These are phyloP conservation scores for Eucriotettix oculatus DNA, from an alignment of 2,888 invertebrate species.

Conservation along the genomic window DNA sequence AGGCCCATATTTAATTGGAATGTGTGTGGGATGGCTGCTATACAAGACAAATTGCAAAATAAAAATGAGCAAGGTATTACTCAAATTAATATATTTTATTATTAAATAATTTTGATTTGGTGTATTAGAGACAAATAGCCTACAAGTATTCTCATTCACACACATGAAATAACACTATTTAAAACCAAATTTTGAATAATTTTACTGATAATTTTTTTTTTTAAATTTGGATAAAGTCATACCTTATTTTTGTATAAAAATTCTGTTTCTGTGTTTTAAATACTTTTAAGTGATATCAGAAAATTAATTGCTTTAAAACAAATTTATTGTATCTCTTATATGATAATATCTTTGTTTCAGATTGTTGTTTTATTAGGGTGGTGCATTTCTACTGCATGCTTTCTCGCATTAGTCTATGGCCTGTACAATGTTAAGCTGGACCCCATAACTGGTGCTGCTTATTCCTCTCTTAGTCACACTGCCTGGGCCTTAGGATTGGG, in stretches of 20 bases:
- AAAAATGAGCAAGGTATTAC: constrained; percentile 46
- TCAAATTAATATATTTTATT: too few relatives aligned
- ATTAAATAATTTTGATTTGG: neutral
- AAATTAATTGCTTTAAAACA: neutral
- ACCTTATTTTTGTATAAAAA: too few relatives aligned
- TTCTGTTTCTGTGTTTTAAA: too few relatives aligned
- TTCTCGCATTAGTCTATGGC: constrained; percentile 23
- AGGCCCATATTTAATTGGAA: constrained; percentile 71
- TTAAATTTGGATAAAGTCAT: too few relatives aligned
- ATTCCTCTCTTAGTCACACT: constrained; percentile 27
- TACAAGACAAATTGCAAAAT: constrained; percentile 69
- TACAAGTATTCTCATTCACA: too few relatives aligned
- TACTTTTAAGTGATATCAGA: too few relatives aligned
- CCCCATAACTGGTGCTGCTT: constrained; percentile 21
- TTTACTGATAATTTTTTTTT: too few relatives aligned
- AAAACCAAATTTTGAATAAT: too few relatives aligned
- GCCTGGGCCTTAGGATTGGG: constrained; percentile 28
- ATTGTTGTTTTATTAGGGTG: constrained; percentile 18
- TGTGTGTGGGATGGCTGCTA: constrained; percentile 67
- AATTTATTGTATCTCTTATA: neutral
- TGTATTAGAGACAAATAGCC: too few relatives aligned
- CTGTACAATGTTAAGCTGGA: constrained; percentile 20
- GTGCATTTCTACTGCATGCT: constrained; percentile 18
- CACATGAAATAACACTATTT: too few relatives aligned
- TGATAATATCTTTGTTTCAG: constrained; percentile 13